Conservation (phyloP, 37 sponge, comb jelly and placozoan genomes). For the Halisarca cf. caerulea region DNA sequence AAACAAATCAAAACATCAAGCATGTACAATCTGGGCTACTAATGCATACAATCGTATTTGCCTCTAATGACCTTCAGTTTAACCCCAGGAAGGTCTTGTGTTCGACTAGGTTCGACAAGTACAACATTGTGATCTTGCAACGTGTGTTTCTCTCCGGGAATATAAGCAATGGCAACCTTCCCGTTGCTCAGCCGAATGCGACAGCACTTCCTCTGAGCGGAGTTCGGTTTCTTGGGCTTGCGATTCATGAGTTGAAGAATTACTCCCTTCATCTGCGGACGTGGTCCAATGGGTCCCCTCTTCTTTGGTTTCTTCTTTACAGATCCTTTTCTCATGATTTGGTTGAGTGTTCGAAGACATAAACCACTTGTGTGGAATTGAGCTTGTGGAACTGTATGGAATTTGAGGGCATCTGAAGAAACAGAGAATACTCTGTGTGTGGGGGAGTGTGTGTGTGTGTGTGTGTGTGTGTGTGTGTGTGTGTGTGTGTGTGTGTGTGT, state of each 20-base stretch:
- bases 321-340: slow-evolving; percentile 62
- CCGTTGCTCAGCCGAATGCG: slow-evolving; percentile 79
- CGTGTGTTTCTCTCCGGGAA: slow-evolving; percentile 72
- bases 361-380: slow-evolving; percentile 34
- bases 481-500: not conserved
- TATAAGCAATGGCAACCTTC: slow-evolving; percentile 67
- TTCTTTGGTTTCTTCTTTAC: slow-evolving; percentile 40
- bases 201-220: slow-evolving; percentile 82
- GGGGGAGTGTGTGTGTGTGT: not conserved
- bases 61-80: slow-evolving; percentile 69
- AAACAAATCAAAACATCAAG: no score
- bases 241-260: slow-evolving; percentile 57
- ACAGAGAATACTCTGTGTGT: not conserved
- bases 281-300: slow-evolving; percentile 26
- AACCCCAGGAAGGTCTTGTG: slow-evolving; percentile 80
- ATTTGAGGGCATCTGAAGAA: no score
- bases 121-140: slow-evolving; percentile 88
- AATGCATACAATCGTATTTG: slow-evolving; percentile 84
- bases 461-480: not conserved
- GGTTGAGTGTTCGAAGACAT: slow-evolving; percentile 56
- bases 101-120: slow-evolving; percentile 67
- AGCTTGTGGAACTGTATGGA: not conserved
- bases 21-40: not conserved
- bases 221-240: slow-evolving; percentile 87
- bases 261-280: slow-evolving; percentile 61